Percentiles rank a stretch among this genome's conserved stretches.
These are phyloP conservation scores for Apodemia zela DNA, from an alignment of 2,888 invertebrate genomes.

Conservation along the genomic window DNA sequence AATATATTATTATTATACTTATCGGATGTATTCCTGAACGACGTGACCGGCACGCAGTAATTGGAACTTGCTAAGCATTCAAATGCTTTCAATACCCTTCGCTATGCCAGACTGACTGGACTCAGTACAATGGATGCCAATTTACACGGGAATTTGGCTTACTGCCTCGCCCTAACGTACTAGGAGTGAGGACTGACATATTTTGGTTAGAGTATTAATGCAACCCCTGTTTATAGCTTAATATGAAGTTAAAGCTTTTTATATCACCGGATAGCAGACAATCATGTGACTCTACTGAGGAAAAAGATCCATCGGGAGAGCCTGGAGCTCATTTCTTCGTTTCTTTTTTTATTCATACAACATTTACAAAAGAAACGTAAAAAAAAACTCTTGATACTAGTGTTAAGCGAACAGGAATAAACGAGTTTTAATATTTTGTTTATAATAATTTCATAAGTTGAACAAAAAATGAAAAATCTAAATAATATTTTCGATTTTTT, in stretches of 20 bases:
- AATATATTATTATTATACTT: background rate
- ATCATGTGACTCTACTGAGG: no score
- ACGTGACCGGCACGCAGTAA: conserved; percentile 39
- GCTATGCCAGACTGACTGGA: conserved; percentile 49
- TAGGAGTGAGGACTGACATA: conserved; percentile 31
- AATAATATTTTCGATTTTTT: no score
- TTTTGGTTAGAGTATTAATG: conserved; percentile 15
- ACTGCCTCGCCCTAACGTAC: conserved; percentile 44
- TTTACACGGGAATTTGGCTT: conserved; percentile 64
- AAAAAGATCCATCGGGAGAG: no score
- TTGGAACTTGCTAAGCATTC: conserved; percentile 65
- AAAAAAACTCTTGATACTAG: no score
- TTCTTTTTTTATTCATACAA: no score
- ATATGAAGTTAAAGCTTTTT: background rate
- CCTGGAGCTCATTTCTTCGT: no score
- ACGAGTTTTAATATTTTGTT: no score
- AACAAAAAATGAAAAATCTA: no score
- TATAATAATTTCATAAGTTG: no score
- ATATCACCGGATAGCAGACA: no score
- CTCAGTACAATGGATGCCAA: conserved; percentile 69
- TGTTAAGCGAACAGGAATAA: no score
- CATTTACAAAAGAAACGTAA: no score
- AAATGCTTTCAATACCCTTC: conserved; percentile 61
- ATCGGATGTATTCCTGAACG: background rate
- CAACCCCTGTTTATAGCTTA: background rate